Percentiles rank a stretch among this genome's conserved stretches.
Conservation (phyloP, 2,888 invertebrate genomes). For the Cephus pulcher region DNA sequence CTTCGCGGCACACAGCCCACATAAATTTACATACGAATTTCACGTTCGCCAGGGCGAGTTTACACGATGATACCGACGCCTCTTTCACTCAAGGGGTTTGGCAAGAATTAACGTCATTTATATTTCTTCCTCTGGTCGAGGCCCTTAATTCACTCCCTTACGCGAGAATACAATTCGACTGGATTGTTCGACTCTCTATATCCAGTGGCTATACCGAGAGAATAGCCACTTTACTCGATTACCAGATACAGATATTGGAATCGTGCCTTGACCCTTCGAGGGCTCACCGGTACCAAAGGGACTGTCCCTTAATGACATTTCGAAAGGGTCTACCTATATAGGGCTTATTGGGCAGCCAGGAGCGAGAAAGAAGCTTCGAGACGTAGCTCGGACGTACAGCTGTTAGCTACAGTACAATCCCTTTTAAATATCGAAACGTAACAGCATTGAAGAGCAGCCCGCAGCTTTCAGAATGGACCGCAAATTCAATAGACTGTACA, state of each 20-base stretch:
- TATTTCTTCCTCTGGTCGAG: background rate
- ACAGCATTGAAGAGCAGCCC: background rate
- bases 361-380: background rate
- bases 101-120: background rate
- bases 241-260: background rate
- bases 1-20: background rate
- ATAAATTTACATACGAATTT: constrained; percentile 24
- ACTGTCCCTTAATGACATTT: background rate
- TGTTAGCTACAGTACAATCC: background rate
- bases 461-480: background rate
- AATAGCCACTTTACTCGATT: background rate
- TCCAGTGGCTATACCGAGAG: background rate
- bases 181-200: background rate
- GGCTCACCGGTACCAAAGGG: background rate
- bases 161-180: background rate
- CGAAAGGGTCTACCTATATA: background rate
- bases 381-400: background rate
- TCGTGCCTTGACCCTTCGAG: background rate
- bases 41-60: constrained; percentile 10
- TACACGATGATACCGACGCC: constrained; percentile 10
- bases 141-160: background rate
- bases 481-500: background rate
- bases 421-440: background rate
- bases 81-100: background rate
- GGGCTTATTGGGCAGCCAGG: background rate